These are phyloP conservation scores for Falco berigora DNA, from an alignment of 2,797 vertebrate genomes.

Conservation along the genomic window DNA sequence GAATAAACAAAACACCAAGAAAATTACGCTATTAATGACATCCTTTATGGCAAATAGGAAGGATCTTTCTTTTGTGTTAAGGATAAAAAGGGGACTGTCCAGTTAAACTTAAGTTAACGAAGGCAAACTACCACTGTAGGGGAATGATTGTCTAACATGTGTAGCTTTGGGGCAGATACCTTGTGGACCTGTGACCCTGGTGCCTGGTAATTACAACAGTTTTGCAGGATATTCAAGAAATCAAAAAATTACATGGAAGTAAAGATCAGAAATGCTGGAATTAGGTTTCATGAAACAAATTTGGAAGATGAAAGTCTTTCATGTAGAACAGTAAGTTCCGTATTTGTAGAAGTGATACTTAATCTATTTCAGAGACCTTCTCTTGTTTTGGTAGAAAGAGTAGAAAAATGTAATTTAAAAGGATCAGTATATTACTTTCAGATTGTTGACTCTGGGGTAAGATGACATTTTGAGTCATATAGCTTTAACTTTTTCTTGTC, in stretches of 20 bases:
- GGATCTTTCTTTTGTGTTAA: neutral
- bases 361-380: neutral
- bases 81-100: neutral
- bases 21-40: slow-evolving; percentile 76
- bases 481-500: neutral
- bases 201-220: neutral
- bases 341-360: neutral
- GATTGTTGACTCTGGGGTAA: neutral
- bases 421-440: neutral
- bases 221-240: neutral
- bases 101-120: neutral
- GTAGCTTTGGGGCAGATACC: neutral
- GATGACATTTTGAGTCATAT: slow-evolving; percentile 23
- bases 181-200: neutral
- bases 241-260: neutral
- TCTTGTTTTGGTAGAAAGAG: neutral
- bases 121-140: neutral
- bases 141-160: neutral
- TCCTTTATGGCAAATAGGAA: slow-evolving; percentile 28
- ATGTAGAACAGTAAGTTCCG: neutral
- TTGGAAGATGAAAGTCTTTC: neutral
- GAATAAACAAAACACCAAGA: slow-evolving; percentile 76
- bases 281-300: neutral
- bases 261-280: neutral
- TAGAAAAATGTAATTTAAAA: neutral